Evolutionary conservation across 1,140 invertebrate species (phyloP).

Genomic region (Acromyrmex heyeri): DNA sequence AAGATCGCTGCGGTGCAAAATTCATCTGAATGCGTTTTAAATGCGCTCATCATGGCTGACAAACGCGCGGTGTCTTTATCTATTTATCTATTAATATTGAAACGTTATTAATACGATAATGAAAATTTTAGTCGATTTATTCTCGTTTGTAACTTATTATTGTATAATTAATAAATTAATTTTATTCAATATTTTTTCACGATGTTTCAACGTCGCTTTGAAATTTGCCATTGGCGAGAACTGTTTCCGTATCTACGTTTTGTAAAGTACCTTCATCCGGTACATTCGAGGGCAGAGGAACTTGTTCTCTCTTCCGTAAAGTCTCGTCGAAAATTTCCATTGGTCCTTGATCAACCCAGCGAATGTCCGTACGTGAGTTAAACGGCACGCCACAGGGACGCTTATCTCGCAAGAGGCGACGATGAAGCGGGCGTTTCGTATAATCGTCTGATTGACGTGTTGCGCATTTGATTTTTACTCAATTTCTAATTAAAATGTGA

Average conservation of each 20-base stretch:
- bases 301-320: slow-evolving; percentile 73
- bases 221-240: slow-evolving; percentile 24
- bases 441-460: slow-evolving; percentile 49
- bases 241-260: slow-evolving; percentile 10
- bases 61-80: slow-evolving; percentile 8
- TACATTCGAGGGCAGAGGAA: slow-evolving; percentile 50
- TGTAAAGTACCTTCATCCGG: slow-evolving; percentile 11
- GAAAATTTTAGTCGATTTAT: not conserved
- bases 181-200: not conserved
- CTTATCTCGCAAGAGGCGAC: slow-evolving; percentile 39
- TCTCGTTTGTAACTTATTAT: no score
- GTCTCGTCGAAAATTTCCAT: slow-evolving; percentile 73
- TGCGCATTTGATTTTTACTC: slow-evolving; percentile 47
- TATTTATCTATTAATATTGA: not conserved
- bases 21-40: not conserved
- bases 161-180: not conserved
- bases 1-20: not conserved
- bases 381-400: slow-evolving; percentile 75
- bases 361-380: slow-evolving; percentile 70
- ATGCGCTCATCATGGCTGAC: not conserved
- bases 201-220: not conserved
- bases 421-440: slow-evolving; percentile 59
- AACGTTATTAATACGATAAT: not conserved
- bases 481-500: slow-evolving; percentile 73
- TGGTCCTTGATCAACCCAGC: slow-evolving; percentile 75